These are phyloP conservation scores for Pandemis heparana DNA, from an alignment of 2,888 invertebrate genomes.

Conservation along the genomic window DNA sequence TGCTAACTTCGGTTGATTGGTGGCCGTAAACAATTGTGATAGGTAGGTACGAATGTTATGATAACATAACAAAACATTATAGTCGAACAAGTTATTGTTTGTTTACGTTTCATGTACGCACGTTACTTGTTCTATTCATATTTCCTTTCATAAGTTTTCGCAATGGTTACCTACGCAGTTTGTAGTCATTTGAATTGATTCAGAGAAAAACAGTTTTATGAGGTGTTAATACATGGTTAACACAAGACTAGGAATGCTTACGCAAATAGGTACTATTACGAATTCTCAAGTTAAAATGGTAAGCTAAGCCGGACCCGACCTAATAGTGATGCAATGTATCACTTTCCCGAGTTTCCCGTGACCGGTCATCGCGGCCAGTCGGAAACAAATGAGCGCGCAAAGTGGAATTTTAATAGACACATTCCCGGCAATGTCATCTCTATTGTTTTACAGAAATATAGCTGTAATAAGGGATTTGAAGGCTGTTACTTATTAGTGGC, in stretches of 20 bases:
- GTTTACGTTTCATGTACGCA: neutral
- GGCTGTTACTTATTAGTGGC: neutral
- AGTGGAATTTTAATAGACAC: constrained; percentile 35
- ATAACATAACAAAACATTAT: constrained; percentile 35
- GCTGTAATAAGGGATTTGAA: constrained; percentile 11
- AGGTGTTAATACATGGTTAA: neutral
- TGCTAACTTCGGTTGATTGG: constrained; percentile 37
- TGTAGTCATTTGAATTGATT: neutral
- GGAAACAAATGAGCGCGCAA: constrained; percentile 21
- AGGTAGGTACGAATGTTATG: constrained; percentile 38
- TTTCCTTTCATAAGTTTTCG: no score
- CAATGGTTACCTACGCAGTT: neutral
- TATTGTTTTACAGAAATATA: constrained; percentile 29
- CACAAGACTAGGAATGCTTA: neutral
- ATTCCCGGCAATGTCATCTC: constrained; percentile 13
- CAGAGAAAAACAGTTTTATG: neutral
- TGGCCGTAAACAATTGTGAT: constrained; percentile 35
- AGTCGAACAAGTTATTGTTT: constrained; percentile 25
- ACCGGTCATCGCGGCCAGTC: constrained; percentile 22
- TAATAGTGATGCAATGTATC: constrained; percentile 23
- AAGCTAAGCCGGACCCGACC: neutral
- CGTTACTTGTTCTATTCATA: neutral
- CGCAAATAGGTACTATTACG: neutral
- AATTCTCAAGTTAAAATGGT: neutral
- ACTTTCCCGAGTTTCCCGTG: constrained; percentile 8